These are phyloP conservation scores for Macrotrachela quadricornifera DNA, from an alignment of 1,140 invertebrate genomes.

Conservation along the genomic window DNA sequence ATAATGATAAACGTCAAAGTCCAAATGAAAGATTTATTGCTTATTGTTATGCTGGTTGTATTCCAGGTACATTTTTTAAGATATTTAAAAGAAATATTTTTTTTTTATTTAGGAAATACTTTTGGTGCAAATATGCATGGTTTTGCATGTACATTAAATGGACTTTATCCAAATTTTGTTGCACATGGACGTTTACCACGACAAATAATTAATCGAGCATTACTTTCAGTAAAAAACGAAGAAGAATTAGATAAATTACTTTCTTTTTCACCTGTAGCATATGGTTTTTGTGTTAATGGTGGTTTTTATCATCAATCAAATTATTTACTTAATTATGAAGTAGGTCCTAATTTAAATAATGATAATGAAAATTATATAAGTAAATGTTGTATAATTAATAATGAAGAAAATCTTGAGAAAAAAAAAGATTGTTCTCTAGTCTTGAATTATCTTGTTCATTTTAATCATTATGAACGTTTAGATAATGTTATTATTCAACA, in stretches of 20 bases:
- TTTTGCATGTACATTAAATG: not conserved
- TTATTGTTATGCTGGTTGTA: constrained; percentile 6
- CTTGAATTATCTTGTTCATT: too few species aligned
- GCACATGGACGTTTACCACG: not conserved
- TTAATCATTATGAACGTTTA: too few species aligned
- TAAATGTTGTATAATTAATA: too few species aligned
- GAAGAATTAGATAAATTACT: constrained; percentile 1
- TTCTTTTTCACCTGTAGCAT: not conserved
- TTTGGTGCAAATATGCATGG: constrained; percentile 2
- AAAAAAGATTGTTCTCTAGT: too few species aligned
- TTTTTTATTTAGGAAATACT: not conserved
- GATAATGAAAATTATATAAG: too few species aligned
- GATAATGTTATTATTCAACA: too few species aligned
- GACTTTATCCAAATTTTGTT: constrained; percentile 1
- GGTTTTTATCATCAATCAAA: too few species aligned
- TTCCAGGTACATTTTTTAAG: not conserved
- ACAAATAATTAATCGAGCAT: constrained; percentile 4
- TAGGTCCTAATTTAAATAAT: too few species aligned
- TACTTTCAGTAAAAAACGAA: constrained; percentile 1
- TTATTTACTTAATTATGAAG: too few species aligned
- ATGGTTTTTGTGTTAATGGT: not conserved
- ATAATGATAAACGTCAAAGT: not conserved
- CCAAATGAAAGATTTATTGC: constrained; percentile 5
- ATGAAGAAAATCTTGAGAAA: too few species aligned
- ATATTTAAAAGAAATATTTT: too few species aligned